Evolutionary conservation across 1,140 invertebrate genomes (phyloP).

Genomic region (Ceratina calcarata): DNA sequence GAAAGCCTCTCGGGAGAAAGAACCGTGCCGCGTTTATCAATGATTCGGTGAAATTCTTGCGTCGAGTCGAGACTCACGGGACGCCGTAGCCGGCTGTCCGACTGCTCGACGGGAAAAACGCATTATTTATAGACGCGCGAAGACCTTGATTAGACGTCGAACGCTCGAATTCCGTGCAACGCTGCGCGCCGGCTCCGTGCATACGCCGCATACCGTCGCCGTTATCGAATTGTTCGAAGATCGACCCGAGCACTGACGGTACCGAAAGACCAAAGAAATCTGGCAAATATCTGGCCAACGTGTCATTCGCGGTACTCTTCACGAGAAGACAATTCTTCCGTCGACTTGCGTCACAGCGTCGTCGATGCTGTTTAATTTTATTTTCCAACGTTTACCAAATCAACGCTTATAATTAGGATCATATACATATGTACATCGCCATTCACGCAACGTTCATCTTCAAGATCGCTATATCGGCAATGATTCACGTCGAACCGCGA

Average conservation of each 20-base stretch:
- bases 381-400: no score
- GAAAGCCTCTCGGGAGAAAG: no score
- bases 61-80: conserved; percentile 50
- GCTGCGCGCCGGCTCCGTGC: neutral
- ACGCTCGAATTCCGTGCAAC: conserved; percentile 2
- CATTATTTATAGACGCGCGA: conserved; percentile 74
- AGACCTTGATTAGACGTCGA: conserved; percentile 71
- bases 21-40: no score
- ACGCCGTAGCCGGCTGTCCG: conserved; percentile 27
- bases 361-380: neutral
- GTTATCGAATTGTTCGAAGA: conserved; percentile 9
- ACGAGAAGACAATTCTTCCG: neutral
- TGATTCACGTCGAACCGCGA: no score
- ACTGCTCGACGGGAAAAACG: conserved; percentile 58
- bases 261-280: neutral
- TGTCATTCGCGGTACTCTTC: neutral
- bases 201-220: conserved; percentile 19
- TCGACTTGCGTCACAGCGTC: no score
- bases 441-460: no score
- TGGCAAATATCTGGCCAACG: no score
- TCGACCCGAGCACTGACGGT: neutral
- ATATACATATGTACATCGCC: no score
- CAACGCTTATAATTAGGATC: no score
- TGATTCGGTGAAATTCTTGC: conserved; percentile 44
- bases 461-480: no score